These are phyloP conservation scores for Lacerta viridis DNA, from an alignment of 2,797 vertebrate species.

Conservation along the genomic window DNA sequence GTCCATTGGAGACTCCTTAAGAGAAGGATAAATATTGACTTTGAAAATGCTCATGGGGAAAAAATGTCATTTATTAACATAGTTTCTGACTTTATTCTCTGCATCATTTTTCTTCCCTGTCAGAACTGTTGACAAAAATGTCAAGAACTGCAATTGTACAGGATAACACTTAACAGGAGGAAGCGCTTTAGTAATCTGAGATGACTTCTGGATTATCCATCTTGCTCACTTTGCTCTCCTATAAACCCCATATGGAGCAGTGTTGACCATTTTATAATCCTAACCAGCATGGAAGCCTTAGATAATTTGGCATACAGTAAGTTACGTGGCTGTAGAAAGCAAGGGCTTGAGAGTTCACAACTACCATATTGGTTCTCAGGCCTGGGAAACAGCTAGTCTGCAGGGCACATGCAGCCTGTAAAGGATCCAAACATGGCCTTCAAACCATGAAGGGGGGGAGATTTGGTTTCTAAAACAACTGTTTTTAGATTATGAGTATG, in stretches of 20 bases:
- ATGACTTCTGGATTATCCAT: not conserved
- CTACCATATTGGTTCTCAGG: not conserved
- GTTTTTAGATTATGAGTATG: not conserved
- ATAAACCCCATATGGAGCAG: not conserved
- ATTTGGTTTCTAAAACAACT: not conserved
- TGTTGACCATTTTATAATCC: not conserved
- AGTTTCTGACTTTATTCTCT: not conserved
- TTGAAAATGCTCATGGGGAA: slow-evolving; percentile 10
- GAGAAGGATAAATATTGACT: slow-evolving; percentile 18
- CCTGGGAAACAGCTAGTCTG: not conserved
- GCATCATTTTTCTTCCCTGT: not conserved
- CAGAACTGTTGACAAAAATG: slow-evolving; percentile 15
- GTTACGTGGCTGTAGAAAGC: not conserved
- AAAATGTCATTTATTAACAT: slow-evolving; percentile 9
- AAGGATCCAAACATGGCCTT: no score
- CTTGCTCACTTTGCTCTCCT: not conserved
- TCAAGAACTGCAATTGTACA: not conserved
- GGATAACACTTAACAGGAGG: not conserved
- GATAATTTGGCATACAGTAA: not conserved
- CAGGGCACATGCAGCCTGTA: no score
- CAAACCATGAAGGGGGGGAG: not conserved
- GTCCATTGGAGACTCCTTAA: not conserved
- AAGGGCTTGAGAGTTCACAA: not conserved
- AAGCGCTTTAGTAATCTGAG: not conserved
- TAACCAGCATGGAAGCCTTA: not conserved